Base-by-base conservation (phyloP, 2,888 invertebrate genomes). In the Athalia cordata region DNA sequence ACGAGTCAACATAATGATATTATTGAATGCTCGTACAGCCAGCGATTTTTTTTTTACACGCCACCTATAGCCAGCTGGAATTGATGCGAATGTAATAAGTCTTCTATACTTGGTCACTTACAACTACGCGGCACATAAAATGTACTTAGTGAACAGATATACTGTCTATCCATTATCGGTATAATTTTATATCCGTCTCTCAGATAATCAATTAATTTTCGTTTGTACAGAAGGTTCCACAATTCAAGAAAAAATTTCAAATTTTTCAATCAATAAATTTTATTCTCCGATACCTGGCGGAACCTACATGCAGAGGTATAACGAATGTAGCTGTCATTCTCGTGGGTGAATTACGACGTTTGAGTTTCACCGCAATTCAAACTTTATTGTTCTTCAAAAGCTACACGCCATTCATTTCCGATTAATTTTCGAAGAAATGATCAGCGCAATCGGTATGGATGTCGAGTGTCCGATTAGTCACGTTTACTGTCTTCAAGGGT, bases 371-470 rank as follows among this genome's bases (percentile, higher is more conserved):
- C 7, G 57, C 72, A 47, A n/a, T 29, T 52, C 55, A 9, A 47
- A 72, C 47, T 45, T 59, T 72, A 72, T 72, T 72, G 72, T 72
- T 72, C 72, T 72, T 72, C 29, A 8, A 59, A 72, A 72, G 57
- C 59, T 72, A 72, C 72, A 45, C 13, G 45, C 47, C 72, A 72
- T 72, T 72, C 15, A 47, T 72, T 59, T 47, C 47, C 59, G 45
- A 11, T 7, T 13, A 47, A 59, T 47, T 72, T 72, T 72, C 72
- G 72, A 47, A 59, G 72, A 72, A 72, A 15, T 15, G 47, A 57
- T 59, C 9, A 47, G 43, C 8, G 59, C 13, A 13, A 72, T 72
- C 13, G 47, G 59, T 15, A 72, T 72, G 59, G 59, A 72, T 59
- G 72, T 72, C 72, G 47, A 47, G 68, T 55, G 47, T 68, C 49